These are phyloP conservation scores for Hippocampus abdominalis DNA, from an alignment of 2,113 vertebrate genomes.

Conservation along the genomic window DNA sequence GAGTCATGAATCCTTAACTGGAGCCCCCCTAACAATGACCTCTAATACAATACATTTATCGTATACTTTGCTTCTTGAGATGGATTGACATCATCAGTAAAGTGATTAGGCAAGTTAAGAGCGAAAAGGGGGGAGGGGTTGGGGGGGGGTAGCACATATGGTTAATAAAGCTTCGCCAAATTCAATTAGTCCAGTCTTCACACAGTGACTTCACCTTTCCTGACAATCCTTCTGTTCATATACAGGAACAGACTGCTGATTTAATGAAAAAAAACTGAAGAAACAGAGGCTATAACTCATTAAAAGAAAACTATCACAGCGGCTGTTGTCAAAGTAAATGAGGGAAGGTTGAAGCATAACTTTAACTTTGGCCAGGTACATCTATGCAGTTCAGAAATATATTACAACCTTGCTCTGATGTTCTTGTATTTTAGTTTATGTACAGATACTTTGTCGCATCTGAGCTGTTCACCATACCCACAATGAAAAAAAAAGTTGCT, in stretches of 20 bases:
- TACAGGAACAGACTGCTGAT: constrained; percentile 44
- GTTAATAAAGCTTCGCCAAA: constrained; percentile 41
- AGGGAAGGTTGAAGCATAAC: constrained; percentile 15
- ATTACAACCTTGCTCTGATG: constrained; percentile 28
- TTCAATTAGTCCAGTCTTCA: constrained; percentile 49
- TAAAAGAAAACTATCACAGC: constrained; percentile 42
- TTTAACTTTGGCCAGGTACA: constrained; percentile 21
- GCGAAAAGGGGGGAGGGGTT: not conserved
- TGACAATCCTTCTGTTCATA: constrained; percentile 61
- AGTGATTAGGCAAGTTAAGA: constrained; percentile 12
- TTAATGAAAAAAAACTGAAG: constrained; percentile 39
- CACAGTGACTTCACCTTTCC: constrained; percentile 37
- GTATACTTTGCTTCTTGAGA: not conserved
- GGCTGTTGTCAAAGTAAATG: constrained; percentile 29
- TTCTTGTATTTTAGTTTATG: constrained; percentile 30
- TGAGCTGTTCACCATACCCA: constrained; percentile 9
- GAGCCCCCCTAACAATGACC: no score
- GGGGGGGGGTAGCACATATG: constrained; percentile 9
- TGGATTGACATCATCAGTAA: constrained; percentile 3
- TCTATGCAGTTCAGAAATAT: constrained; percentile 31
- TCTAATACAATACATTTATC: not conserved
- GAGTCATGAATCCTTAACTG: no score
- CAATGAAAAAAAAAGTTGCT: not conserved
- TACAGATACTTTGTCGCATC: constrained; percentile 34
- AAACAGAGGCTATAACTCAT: constrained; percentile 60